phyloP scores from a whole-genome alignment of 2,888 invertebrate species.

The Bellardia bayeri region DNA sequence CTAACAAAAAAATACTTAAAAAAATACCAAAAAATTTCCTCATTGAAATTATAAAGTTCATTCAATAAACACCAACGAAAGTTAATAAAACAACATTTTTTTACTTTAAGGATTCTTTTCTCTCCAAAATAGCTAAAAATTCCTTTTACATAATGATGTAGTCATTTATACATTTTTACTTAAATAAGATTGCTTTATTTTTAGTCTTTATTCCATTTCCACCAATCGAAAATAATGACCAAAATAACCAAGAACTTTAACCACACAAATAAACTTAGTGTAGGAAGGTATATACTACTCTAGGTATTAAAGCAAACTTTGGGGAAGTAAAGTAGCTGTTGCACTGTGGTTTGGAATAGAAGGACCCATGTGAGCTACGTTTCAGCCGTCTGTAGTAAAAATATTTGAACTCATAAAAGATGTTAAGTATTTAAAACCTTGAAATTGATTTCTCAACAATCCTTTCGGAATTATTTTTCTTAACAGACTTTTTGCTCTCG shows the following conservation, averaged over 20 bases:
- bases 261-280: background rate
- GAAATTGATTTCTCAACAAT: no score
- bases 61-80: constrained; percentile 22
- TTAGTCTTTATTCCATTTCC: background rate
- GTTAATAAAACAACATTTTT: constrained; percentile 6
- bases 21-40: background rate
- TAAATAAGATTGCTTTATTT: background rate
- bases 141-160: background rate
- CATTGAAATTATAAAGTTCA: constrained; percentile 8
- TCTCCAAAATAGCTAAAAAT: constrained; percentile 34
- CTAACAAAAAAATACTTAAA: background rate
- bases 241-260: constrained; percentile 27
- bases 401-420: no score
- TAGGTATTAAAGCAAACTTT: no score
- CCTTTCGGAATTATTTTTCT: no score
- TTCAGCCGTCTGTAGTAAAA: no score
- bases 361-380: no score
- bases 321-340: no score
- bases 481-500: no score
- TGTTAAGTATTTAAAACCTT: no score
- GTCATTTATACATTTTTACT: no score
- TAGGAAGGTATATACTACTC: background rate
- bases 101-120: background rate
- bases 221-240: constrained; percentile 24
- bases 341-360: no score